phyloP scores from a whole-genome alignment of 1,140 invertebrate genomes.

The Macrobrachium rosenbergii region DNA sequence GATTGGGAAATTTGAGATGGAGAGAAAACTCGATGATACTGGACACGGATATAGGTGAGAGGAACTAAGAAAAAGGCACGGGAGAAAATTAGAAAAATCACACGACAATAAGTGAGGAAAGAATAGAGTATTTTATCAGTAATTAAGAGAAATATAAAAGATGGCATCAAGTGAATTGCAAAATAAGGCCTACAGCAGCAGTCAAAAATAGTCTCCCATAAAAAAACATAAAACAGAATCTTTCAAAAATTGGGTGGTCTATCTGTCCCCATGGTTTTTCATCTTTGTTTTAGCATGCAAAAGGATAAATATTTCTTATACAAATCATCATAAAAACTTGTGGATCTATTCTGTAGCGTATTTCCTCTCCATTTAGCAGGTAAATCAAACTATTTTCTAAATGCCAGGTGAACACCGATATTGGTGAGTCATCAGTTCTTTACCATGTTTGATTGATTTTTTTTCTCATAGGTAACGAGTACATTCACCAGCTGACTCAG shows the following conservation, averaged over 20 bases:
- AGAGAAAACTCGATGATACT: not conserved
- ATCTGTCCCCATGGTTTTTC: too few relatives aligned
- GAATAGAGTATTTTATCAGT: not conserved
- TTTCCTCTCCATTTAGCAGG: too few relatives aligned
- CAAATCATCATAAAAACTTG: too few relatives aligned
- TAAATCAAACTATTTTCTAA: too few relatives aligned
- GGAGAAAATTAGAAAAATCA: not conserved
- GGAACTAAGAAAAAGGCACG: not conserved
- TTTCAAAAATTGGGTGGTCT: too few relatives aligned
- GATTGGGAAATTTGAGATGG: not conserved
- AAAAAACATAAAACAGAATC: not conserved
- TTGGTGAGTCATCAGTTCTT: too few relatives aligned
- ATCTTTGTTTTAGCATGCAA: too few relatives aligned
- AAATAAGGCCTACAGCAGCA: not conserved
- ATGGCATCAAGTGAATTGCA: not conserved
- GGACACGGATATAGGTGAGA: not conserved
- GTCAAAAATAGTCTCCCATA: too few relatives aligned
- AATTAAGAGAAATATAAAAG: not conserved
- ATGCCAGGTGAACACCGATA: too few relatives aligned
- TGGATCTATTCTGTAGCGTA: too few relatives aligned
- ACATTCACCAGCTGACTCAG: conserved; percentile 64
- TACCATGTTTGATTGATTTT: too few relatives aligned
- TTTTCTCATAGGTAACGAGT: conserved; percentile 57
- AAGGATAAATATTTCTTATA: too few relatives aligned
- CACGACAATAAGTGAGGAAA: not conserved